phyloP scores from a whole-genome alignment of 2,113 vertebrate species.

The Ctenomys sociabilis region DNA sequence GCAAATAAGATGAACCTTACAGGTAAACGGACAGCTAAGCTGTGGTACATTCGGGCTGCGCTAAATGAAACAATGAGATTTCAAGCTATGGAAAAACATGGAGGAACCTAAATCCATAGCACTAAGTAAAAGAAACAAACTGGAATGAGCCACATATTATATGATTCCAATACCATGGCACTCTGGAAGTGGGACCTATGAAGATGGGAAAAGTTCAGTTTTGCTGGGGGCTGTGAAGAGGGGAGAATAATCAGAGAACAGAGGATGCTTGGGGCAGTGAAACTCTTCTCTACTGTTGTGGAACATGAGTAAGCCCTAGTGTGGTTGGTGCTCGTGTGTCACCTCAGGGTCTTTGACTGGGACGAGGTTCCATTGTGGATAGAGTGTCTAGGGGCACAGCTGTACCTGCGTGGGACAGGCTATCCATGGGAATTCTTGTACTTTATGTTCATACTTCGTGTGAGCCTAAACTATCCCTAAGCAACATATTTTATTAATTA shows the following conservation, averaged over 20 bases:
- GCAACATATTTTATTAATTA: background rate
- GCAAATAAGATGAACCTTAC: background rate
- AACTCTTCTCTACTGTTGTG: background rate
- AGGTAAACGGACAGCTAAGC: background rate
- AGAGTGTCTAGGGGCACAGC: background rate
- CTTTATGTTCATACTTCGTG: background rate
- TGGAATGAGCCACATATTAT: background rate
- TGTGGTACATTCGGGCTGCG: background rate
- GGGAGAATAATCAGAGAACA: background rate
- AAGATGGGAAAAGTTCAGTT: background rate
- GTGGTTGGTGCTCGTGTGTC: too few relatives aligned
- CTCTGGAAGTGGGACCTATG: background rate
- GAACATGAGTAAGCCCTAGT: background rate
- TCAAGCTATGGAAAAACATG: background rate
- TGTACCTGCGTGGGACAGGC: rapidly evolving
- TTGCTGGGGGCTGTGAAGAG: background rate
- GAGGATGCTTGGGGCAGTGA: background rate
- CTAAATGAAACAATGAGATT: background rate
- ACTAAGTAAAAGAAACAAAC: background rate
- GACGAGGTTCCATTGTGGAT: background rate
- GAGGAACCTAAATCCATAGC: background rate
- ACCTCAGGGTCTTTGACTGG: background rate
- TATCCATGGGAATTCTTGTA: background rate
- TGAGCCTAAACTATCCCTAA: background rate
- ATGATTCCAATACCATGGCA: background rate